A percentile compares a stretch with the other conserved stretches of the same genome.
Evolutionary conservation across 2,888 invertebrate species (phyloP).

Genomic region (Lypha dubia): DNA sequence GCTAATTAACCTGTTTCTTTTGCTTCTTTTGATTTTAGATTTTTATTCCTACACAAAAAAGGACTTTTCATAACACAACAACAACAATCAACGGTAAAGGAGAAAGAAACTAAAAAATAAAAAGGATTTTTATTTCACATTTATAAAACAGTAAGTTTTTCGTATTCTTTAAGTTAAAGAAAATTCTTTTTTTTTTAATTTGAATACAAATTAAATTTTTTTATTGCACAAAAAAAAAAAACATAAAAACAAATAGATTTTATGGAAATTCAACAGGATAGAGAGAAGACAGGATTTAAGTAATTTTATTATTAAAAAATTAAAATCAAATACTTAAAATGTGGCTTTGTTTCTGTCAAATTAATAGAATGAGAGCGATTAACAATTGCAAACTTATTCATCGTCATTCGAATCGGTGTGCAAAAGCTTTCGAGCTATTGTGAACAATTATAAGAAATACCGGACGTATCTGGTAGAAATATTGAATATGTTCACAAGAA

Average conservation of each 20-base stretch:
- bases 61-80: conserved; percentile 5
- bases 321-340: too few relatives aligned
- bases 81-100: conserved; percentile 1
- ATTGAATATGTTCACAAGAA: too few relatives aligned
- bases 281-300: background rate
- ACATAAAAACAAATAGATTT: background rate
- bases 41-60: conserved; percentile 21
- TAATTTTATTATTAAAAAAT: too few relatives aligned
- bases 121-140: conserved; percentile 29
- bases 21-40: conserved; percentile 30
- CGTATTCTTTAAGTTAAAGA: conserved; percentile 10
- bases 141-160: conserved; percentile 39
- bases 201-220: conserved; percentile 18
- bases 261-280: background rate
- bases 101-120: conserved; percentile 9
- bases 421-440: too few relatives aligned
- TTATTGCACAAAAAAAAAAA: background rate
- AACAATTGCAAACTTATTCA: too few relatives aligned
- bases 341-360: too few relatives aligned
- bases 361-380: too few relatives aligned
- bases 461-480: too few relatives aligned
- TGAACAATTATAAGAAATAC: too few relatives aligned
- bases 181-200: background rate
- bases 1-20: conserved; percentile 68
- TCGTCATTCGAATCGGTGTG: too few relatives aligned